Percentiles rank a stretch among this genome's conserved stretches.
phyloP scores from a whole-genome alignment of 2,113 vertebrate genomes.

The Colius striatus region DNA sequence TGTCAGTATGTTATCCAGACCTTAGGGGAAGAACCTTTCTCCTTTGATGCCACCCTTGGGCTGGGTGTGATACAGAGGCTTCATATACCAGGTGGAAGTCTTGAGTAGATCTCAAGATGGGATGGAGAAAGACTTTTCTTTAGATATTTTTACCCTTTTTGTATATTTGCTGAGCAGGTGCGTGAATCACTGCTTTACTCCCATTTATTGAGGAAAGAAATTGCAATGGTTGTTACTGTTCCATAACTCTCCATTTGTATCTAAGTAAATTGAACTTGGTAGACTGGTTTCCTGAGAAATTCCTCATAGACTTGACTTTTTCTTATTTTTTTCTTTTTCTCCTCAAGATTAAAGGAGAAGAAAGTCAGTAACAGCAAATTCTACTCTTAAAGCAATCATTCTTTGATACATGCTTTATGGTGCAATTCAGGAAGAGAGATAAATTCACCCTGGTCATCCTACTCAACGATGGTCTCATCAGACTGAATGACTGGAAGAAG shows the following conservation, averaged over 20 bases:
- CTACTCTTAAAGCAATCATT: constrained; percentile 80
- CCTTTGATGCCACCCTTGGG: background rate
- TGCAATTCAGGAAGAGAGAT: background rate
- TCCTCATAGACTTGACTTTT: background rate
- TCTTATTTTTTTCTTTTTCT: constrained; percentile 27
- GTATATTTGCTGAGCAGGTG: background rate
- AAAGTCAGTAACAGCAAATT: constrained; percentile 93
- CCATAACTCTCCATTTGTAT: background rate
- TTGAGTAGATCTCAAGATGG: background rate
- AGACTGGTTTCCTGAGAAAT: background rate
- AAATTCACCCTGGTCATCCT: background rate
- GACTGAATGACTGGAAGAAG: constrained; percentile 6
- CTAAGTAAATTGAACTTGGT: background rate
- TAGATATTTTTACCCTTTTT: background rate
- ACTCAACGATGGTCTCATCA: background rate
- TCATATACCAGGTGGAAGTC: background rate
- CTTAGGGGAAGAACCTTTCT: background rate
- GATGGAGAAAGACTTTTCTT: background rate
- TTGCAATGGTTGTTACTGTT: background rate
- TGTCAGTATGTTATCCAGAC: background rate
- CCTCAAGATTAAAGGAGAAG: constrained; percentile 87
- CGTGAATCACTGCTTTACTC: background rate
- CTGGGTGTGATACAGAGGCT: background rate
- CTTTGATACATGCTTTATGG: background rate
- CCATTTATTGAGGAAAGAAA: background rate